Evolutionary conservation across 2,888 invertebrate species (phyloP).

Genomic region (Odontocerum albicorne): DNA sequence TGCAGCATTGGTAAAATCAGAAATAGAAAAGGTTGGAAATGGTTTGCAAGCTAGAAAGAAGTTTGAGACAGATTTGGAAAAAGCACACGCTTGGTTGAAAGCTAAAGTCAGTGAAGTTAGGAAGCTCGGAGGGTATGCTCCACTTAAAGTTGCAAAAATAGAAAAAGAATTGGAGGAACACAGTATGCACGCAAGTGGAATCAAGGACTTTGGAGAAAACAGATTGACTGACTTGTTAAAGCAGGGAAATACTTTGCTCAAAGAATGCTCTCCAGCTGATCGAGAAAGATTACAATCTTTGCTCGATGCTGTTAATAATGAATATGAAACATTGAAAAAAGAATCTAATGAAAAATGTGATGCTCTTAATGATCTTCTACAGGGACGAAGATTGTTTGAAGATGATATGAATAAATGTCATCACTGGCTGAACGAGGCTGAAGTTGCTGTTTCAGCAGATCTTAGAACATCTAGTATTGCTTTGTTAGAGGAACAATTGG

Average conservation of each 20-base stretch:
- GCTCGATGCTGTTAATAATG: constrained; percentile 68
- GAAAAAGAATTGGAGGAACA: constrained; percentile 78
- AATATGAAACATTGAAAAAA: constrained; percentile 71
- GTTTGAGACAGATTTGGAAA: constrained; percentile 77
- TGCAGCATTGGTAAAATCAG: constrained; percentile 68
- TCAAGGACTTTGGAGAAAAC: constrained; percentile 76
- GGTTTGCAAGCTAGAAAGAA: constrained; percentile 73
- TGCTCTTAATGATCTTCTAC: constrained; percentile 70
- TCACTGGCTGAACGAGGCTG: constrained; percentile 89
- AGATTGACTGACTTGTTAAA: constrained; percentile 75
- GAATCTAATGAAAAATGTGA: constrained; percentile 73
- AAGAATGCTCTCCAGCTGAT: constrained; percentile 78
- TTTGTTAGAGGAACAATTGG: constrained; percentile 82
- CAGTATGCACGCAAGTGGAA: constrained; percentile 73
- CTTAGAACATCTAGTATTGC: constrained; percentile 78
- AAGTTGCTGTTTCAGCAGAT: constrained; percentile 81
- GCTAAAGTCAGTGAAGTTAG: constrained; percentile 74
- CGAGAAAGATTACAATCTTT: constrained; percentile 65
- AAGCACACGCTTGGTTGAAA: constrained; percentile 80
- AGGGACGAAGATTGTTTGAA: constrained; percentile 81
- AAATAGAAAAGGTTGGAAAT: constrained; percentile 70
- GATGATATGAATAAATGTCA: constrained; percentile 77
- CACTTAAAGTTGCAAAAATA: constrained; percentile 78
- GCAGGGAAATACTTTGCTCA: constrained; percentile 73
- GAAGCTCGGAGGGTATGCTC: constrained; percentile 74